Percentiles rank a stretch among this genome's conserved stretches.
Evolutionary conservation across 2,888 invertebrate species (phyloP).

Genomic region (Epinotia demarniana): DNA sequence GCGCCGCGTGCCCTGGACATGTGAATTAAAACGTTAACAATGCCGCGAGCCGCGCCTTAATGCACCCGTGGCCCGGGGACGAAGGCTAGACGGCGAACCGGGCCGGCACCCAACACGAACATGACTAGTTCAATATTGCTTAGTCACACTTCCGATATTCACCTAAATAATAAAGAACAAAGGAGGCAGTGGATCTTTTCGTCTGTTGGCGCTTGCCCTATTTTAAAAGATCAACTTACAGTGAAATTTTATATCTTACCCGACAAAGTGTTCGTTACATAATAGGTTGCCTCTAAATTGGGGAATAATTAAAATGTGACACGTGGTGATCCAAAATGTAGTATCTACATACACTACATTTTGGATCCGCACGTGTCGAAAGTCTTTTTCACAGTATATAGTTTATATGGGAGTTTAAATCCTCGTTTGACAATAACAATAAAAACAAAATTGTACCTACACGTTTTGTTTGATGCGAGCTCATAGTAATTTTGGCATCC

Average conservation of each 20-base stretch:
- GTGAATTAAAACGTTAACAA: constrained; percentile 84
- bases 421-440: not conserved
- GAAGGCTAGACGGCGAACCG: constrained; percentile 48
- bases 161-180: not conserved
- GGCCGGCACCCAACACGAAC: constrained; percentile 14
- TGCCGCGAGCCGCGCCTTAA: constrained; percentile 77
- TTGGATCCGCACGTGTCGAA: not conserved
- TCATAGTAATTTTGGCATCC: not conserved
- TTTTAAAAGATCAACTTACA: not conserved
- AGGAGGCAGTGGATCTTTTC: not conserved
- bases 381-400: not conserved
- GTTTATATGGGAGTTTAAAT: not conserved
- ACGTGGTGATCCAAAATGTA: too few species aligned
- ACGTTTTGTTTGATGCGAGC: not conserved
- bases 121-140: constrained; percentile 16
- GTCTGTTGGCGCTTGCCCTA: not conserved
- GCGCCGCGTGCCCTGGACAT: constrained; percentile 70
- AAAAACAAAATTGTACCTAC: not conserved
- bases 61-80: constrained; percentile 64
- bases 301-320: not conserved
- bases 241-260: not conserved
- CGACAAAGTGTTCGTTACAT: not conserved
- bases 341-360: not conserved
- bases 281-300: not conserved
- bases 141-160: constrained; percentile 9